A percentile compares a stretch with the other conserved stretches of the same genome.
Conservation (phyloP, 2,113 vertebrate genomes). For the Microcebus tavaratra region DNA sequence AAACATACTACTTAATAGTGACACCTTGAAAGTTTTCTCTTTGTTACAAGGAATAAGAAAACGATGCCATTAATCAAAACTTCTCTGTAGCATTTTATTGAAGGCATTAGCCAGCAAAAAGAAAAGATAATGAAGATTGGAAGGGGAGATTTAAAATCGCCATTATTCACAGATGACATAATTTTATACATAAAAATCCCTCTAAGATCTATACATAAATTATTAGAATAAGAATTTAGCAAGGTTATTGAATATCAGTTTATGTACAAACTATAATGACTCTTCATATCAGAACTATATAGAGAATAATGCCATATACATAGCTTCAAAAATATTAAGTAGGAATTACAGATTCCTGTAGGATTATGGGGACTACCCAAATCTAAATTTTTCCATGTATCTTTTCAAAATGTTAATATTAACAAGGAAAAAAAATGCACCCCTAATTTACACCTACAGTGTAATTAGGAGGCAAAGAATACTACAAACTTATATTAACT, state of each 20-base stretch:
- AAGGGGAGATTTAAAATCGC: slow-evolving; percentile 18
- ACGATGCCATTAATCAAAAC: neutral
- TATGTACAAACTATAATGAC: neutral
- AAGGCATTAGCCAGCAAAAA: neutral
- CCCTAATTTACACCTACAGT: neutral
- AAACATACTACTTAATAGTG: neutral
- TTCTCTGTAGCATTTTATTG: neutral
- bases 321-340: neutral
- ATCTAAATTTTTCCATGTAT: neutral
- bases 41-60: neutral
- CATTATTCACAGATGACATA: neutral
- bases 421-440: neutral
- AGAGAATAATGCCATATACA: neutral
- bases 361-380: neutral
- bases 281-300: neutral
- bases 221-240: slow-evolving; percentile 17
- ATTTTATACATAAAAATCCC: neutral
- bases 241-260: neutral
- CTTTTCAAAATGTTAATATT: slow-evolving; percentile 18
- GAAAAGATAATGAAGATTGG: neutral
- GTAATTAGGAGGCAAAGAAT: neutral
- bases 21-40: neutral
- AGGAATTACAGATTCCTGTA: neutral
- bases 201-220: neutral
- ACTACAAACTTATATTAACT: neutral